A percentile compares a stretch with the other conserved stretches of the same genome.
Conservation (phyloP, 2,888 invertebrate species). For the Mantis religiosa region DNA sequence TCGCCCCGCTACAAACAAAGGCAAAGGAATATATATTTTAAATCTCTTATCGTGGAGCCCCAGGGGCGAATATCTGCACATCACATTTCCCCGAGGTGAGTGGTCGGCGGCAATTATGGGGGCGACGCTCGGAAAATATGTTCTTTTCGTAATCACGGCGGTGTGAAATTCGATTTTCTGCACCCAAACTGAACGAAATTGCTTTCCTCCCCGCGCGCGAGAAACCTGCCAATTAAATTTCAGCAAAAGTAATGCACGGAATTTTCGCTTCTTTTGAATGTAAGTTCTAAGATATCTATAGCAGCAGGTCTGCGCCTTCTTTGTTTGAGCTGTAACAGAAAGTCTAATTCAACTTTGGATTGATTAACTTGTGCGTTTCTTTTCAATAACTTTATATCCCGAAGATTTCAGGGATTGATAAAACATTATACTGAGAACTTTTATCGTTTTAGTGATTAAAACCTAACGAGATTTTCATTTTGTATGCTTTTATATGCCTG, state of each 20-base stretch:
- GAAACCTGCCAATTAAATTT: neutral
- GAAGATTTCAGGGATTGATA: too few species aligned
- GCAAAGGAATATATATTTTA: neutral
- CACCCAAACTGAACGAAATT: neutral
- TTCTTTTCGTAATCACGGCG: slow-evolving; percentile 1
- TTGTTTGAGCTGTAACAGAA: too few species aligned
- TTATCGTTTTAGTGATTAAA: too few species aligned
- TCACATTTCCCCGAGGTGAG: neutral
- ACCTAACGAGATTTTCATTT: too few species aligned
- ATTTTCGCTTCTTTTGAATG: neutral
- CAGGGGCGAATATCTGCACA: neutral
- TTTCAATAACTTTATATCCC: too few species aligned
- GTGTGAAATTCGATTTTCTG: slow-evolving; percentile 9
- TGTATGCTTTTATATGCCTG: too few species aligned
- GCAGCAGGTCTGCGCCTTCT: neutral
- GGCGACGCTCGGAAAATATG: neutral
- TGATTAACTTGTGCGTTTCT: too few species aligned
- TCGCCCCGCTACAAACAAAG: neutral
- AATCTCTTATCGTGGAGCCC: slow-evolving; percentile 8
- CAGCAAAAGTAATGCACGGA: neutral
- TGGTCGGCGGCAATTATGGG: neutral
- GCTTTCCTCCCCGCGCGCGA: neutral
- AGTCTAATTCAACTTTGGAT: too few species aligned
- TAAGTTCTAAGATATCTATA: neutral
- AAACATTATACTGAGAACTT: too few species aligned